phyloP scores from a whole-genome alignment of 2,888 invertebrate species.

The Ochropleura leucogaster region DNA sequence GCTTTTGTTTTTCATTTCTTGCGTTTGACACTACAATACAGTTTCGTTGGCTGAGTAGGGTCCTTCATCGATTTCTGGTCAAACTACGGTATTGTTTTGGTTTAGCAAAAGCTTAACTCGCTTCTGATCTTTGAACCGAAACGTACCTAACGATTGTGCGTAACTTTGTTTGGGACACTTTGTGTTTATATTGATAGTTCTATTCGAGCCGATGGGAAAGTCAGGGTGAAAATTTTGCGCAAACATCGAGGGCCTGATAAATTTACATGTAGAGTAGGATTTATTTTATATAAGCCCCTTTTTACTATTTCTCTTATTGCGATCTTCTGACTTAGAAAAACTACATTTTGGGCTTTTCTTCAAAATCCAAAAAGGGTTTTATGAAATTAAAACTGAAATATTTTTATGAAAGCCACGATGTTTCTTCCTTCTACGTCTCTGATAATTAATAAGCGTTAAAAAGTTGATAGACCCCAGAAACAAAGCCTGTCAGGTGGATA shows the following conservation, averaged over 20 bases:
- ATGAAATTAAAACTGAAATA: background rate
- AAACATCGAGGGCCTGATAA: constrained; percentile 2
- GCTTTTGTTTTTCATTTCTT: constrained; percentile 27
- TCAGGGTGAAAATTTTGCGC: constrained; percentile 41
- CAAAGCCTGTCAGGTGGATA: background rate
- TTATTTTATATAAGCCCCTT: background rate
- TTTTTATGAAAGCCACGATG: background rate
- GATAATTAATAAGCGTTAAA: background rate
- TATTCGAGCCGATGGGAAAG: constrained; percentile 21
- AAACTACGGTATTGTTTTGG: constrained; percentile 38
- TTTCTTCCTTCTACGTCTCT: background rate
- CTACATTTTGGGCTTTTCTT: no score
- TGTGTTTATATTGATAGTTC: constrained; percentile 49
- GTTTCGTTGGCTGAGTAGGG: constrained; percentile 21
- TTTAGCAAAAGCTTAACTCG: constrained; percentile 31
- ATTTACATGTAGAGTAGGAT: constrained; percentile 17
- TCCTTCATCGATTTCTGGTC: constrained; percentile 36
- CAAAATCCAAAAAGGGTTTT: background rate
- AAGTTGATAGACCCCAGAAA: background rate
- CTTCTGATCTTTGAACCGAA: constrained; percentile 47
- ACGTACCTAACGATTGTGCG: constrained; percentile 35
- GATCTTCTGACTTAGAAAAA: background rate
- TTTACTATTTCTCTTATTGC: background rate
- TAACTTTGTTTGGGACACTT: constrained; percentile 51
- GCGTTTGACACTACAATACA: constrained; percentile 35